phyloP scores from a whole-genome alignment of 2,888 invertebrate species.

The Oxycera nigricornis region DNA sequence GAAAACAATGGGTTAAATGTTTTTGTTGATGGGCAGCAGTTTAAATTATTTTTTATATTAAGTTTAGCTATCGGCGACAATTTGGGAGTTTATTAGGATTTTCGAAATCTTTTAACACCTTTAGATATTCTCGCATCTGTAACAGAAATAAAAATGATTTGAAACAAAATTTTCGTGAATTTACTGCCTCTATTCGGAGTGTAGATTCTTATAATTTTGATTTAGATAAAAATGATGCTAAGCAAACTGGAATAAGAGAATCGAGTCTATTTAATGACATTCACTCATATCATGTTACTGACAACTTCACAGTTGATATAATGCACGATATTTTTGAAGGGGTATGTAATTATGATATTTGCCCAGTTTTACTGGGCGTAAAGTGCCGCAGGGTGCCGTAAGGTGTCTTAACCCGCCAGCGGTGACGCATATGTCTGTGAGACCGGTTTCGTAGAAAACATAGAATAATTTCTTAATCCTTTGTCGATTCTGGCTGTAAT shows the following conservation, averaged over 20 bases:
- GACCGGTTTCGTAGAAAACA: too few relatives aligned
- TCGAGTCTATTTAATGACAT: not conserved
- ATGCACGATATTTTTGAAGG: too few relatives aligned
- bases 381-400: too few relatives aligned
- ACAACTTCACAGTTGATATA: conserved; percentile 1
- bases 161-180: not conserved
- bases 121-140: not conserved
- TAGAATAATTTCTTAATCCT: too few relatives aligned
- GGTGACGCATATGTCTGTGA: too few relatives aligned
- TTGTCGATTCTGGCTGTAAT: too few relatives aligned
- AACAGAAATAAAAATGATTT: not conserved
- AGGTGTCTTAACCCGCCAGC: too few relatives aligned
- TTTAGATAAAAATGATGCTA: not conserved
- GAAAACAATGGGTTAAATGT: not conserved
- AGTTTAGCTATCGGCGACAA: not conserved
- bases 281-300: too few relatives aligned
- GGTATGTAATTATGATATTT: too few relatives aligned
- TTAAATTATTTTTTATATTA: not conserved
- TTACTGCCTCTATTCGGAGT: not conserved
- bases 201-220: not conserved
- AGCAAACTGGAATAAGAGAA: conserved; percentile 1
- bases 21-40: not conserved
- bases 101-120: not conserved
- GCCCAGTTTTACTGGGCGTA: too few relatives aligned
- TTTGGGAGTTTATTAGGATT: conserved; percentile 11